phyloP scores from a whole-genome alignment of 2,113 vertebrate genomes.

The Thermophis baileyi region DNA sequence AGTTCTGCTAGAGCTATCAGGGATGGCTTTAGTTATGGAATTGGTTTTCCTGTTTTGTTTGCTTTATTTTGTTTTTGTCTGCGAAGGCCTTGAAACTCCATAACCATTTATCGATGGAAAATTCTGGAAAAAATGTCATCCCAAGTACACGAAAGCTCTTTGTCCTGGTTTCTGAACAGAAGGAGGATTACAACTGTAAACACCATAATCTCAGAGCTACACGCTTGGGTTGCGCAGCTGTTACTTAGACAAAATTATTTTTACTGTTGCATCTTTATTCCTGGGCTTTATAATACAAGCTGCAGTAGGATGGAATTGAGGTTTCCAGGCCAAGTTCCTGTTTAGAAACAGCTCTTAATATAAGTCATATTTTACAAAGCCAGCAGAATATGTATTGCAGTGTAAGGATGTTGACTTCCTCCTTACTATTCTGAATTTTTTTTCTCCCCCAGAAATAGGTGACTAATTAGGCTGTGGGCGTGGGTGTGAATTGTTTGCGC shows the following conservation, averaged over 20 bases:
- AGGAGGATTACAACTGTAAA: neutral
- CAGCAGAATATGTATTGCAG: neutral
- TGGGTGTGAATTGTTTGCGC: neutral
- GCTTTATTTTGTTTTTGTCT: neutral
- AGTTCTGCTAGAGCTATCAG: neutral
- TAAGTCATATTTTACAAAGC: neutral
- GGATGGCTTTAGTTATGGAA: neutral
- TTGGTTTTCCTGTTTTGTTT: neutral
- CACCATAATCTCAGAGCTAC: neutral
- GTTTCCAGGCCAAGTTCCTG: neutral
- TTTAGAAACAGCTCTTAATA: neutral
- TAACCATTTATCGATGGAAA: neutral
- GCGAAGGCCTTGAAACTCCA: neutral
- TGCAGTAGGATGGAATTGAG: neutral
- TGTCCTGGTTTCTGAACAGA: neutral
- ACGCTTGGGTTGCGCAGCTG: rapidly evolving
- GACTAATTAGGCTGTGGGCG: neutral
- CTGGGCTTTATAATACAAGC: neutral
- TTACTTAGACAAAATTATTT: neutral
- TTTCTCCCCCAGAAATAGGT: neutral
- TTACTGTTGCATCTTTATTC: neutral
- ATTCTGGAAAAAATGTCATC: neutral
- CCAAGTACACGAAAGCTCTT: neutral
- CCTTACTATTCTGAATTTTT: neutral
- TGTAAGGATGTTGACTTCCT: neutral